Evolutionary conservation across 2,113 vertebrate species (phyloP).

Genomic region (Butorides virescens): DNA sequence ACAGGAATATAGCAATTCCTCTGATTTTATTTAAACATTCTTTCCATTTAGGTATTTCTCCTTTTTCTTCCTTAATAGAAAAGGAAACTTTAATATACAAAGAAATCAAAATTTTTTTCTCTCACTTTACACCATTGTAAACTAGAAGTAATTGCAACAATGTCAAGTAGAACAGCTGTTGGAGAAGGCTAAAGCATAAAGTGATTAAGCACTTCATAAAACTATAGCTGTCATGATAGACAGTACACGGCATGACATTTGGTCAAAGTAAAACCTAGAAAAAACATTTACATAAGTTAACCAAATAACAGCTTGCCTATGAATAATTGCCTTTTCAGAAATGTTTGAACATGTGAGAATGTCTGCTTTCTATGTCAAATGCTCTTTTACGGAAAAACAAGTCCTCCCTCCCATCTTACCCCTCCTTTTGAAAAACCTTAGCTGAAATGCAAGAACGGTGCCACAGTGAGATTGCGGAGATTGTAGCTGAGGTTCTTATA

Average conservation of each 20-base stretch:
- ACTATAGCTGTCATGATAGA: not conserved
- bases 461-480: not conserved
- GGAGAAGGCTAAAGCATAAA: not conserved
- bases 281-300: conserved; percentile 22
- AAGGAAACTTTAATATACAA: not conserved
- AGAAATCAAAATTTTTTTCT: not conserved
- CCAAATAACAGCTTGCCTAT: not conserved
- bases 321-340: not conserved
- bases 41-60: not conserved
- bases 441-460: not conserved
- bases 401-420: not conserved
- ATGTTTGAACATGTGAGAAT: not conserved
- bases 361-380: not conserved
- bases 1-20: not conserved
- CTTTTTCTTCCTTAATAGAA: not conserved
- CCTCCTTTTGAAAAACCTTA: not conserved
- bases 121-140: not conserved
- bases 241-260: not conserved
- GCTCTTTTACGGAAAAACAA: not conserved
- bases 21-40: not conserved
- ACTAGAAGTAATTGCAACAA: not conserved
- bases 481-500: not conserved
- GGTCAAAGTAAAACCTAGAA: not conserved
- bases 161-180: not conserved
- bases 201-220: not conserved